A percentile compares a stretch with the other conserved stretches of the same genome.
Evolutionary conservation across 2,797 vertebrate genomes (phyloP).

Genomic region (Lates japonicus): DNA sequence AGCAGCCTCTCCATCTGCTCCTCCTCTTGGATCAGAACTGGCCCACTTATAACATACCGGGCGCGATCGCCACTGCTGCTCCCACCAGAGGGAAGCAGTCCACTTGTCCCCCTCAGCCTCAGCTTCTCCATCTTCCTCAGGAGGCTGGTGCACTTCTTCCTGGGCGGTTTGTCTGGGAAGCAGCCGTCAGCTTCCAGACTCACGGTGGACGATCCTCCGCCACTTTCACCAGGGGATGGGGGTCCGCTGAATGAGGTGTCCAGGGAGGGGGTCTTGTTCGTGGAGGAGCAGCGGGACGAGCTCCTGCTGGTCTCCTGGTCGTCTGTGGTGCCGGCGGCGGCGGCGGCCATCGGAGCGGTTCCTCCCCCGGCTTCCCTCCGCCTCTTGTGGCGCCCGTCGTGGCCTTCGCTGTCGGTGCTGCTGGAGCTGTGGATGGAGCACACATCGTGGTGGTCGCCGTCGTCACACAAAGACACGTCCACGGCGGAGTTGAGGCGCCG

Average conservation of each 20-base stretch:
- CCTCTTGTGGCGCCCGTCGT: conserved; percentile 12
- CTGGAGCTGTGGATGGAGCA: conserved; percentile 88
- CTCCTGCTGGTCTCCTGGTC: conserved; percentile 82
- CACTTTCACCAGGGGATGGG: conserved; percentile 68
- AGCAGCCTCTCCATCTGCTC: conserved; percentile 83
- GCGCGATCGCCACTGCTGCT: conserved; percentile 27
- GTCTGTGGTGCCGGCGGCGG: not conserved
- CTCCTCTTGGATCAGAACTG: conserved; percentile 84
- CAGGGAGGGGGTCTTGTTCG: conserved; percentile 75
- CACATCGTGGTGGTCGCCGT: conserved; percentile 80
- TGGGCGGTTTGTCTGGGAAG: conserved; percentile 79
- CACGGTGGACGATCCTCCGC: conserved; percentile 67
- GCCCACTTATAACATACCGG: conserved; percentile 79
- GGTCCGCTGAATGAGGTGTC: conserved; percentile 83
- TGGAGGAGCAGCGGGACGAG: conserved; percentile 84
- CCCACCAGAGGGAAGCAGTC: conserved; percentile 53
- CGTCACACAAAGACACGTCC: conserved; percentile 65
- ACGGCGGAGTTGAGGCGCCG: conserved; percentile 77
- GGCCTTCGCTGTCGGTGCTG: conserved; percentile 87
- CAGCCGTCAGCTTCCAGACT: conserved; percentile 75
- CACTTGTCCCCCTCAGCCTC: conserved; percentile 72
- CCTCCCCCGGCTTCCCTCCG: conserved; percentile 49
- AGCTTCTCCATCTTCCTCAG: conserved; percentile 92
- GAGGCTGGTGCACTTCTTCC: conserved; percentile 85
- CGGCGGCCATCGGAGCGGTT: not conserved